These are phyloP conservation scores for Cherax destructor DNA, from an alignment of 1,140 invertebrate genomes.

Conservation along the genomic window DNA sequence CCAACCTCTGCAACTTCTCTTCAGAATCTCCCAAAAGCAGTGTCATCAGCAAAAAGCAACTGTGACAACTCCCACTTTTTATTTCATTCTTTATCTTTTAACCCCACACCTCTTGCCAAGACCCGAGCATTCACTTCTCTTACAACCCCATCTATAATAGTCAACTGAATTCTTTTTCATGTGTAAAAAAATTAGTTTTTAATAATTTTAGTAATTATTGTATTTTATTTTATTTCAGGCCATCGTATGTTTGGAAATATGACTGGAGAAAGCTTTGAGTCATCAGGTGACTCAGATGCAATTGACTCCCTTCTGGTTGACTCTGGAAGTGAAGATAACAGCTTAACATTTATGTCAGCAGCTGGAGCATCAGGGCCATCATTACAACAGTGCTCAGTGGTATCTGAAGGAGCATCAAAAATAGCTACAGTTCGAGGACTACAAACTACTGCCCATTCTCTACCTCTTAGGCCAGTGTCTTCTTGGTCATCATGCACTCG, in stretches of 20 bases:
- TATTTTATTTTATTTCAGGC: not conserved
- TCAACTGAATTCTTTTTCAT: too few relatives aligned
- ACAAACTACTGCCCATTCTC: not conserved
- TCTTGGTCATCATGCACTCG: not conserved
- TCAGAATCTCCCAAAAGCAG: too few relatives aligned
- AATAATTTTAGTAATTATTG: too few relatives aligned
- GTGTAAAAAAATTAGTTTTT: too few relatives aligned
- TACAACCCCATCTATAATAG: too few relatives aligned
- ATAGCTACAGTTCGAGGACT: not conserved
- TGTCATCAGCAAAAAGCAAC: too few relatives aligned
- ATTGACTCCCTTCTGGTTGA: slow-evolving; percentile 2
- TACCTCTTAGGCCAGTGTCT: not conserved
- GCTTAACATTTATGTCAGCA: not conserved
- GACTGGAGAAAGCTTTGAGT: not conserved
- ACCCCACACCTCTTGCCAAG: too few relatives aligned
- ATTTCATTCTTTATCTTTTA: too few relatives aligned
- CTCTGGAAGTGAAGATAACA: slow-evolving; percentile 2
- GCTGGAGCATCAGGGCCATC: not conserved
- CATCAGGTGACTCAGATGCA: not conserved
- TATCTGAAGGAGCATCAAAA: not conserved
- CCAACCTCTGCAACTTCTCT: too few relatives aligned
- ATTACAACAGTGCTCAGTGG: not conserved
- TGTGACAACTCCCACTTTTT: too few relatives aligned
- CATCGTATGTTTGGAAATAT: not conserved
- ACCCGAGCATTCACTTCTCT: too few relatives aligned